These are phyloP conservation scores for Halcyon chelicuti DNA, from an alignment of 2,797 vertebrate species.

Conservation along the genomic window DNA sequence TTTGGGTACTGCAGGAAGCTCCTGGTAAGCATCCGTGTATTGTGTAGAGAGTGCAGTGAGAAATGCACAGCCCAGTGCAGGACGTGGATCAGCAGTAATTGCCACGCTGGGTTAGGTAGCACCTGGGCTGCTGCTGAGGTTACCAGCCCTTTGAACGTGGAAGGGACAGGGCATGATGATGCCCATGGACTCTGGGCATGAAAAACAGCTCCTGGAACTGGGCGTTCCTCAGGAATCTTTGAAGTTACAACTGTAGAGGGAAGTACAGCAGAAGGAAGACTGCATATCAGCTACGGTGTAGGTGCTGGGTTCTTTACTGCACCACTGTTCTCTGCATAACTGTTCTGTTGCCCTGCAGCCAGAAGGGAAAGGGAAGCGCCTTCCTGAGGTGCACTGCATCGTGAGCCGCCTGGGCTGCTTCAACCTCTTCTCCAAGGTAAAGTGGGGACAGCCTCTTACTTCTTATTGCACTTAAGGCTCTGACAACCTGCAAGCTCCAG, in stretches of 20 bases:
- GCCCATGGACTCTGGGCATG: background rate
- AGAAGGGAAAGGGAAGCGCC: slow-evolving; percentile 92
- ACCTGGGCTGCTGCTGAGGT: background rate
- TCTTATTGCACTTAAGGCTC: background rate
- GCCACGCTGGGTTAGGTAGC: accelerated
- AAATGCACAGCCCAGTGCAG: background rate
- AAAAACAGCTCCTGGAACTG: background rate
- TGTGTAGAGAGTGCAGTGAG: background rate
- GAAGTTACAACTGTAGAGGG: background rate
- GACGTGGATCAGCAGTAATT: background rate
- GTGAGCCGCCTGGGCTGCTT: slow-evolving; percentile 97
- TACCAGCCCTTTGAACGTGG: background rate
- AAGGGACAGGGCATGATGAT: accelerated
- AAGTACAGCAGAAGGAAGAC: background rate
- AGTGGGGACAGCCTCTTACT: background rate
- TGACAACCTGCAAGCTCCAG: background rate
- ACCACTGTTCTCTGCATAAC: background rate
- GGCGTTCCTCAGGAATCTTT: background rate
- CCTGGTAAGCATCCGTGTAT: slow-evolving; percentile 87
- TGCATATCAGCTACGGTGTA: background rate
- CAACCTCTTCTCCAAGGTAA: slow-evolving; percentile 98
- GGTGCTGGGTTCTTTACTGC: background rate
- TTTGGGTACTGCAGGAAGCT: slow-evolving; percentile 98
- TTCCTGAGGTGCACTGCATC: slow-evolving; percentile 97
- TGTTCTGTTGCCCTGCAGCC: slow-evolving; percentile 83